A percentile compares a stretch with the other conserved stretches of the same genome.
These are phyloP conservation scores for Drosophila mimica DNA, from an alignment of 2,888 invertebrate genomes.

Conservation along the genomic window DNA sequence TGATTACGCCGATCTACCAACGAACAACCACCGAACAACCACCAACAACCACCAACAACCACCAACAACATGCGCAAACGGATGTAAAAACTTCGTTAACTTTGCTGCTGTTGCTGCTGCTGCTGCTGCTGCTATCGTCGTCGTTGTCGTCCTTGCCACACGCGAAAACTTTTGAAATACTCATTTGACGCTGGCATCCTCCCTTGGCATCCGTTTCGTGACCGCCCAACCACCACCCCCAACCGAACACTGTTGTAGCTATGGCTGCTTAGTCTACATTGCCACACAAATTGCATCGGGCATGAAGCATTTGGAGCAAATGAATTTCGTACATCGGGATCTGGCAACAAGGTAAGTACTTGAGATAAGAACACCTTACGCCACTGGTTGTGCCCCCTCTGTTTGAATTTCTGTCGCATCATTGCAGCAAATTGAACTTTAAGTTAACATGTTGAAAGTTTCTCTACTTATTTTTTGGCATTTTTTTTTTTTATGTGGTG, in stretches of 20 bases:
- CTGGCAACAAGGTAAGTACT: conserved; percentile 90
- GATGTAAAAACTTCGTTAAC: conserved; percentile 83
- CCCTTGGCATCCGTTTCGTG: conserved; percentile 53
- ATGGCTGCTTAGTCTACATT: conserved; percentile 93
- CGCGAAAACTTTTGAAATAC: conserved; percentile 72
- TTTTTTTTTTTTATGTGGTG: conserved; percentile 8
- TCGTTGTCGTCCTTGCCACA: conserved; percentile 48
- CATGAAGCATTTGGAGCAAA: conserved; percentile 95
- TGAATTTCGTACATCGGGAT: conserved; percentile 94
- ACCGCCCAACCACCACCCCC: conserved; percentile 10
- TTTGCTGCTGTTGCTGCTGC: conserved; percentile 57
- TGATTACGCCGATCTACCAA: conserved; percentile 72
- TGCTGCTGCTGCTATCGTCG: conserved; percentile 12
- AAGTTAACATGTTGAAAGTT: conserved; percentile 55
- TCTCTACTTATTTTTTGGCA: conserved; percentile 16
- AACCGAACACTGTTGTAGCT: conserved; percentile 86
- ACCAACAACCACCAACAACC: conserved; percentile 62
- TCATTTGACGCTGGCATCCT: conserved; percentile 71
- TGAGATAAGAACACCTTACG: conserved; percentile 46
- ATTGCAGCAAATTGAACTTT: conserved; percentile 64
- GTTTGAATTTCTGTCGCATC: conserved; percentile 52
- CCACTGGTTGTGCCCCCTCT: conserved; percentile 1
- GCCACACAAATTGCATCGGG: conserved; percentile 95
- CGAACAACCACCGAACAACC: conserved; percentile 54
- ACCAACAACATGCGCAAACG: conserved; percentile 71